Conservation (phyloP, 1,140 invertebrate species). For the Sinella curviseta region DNA sequence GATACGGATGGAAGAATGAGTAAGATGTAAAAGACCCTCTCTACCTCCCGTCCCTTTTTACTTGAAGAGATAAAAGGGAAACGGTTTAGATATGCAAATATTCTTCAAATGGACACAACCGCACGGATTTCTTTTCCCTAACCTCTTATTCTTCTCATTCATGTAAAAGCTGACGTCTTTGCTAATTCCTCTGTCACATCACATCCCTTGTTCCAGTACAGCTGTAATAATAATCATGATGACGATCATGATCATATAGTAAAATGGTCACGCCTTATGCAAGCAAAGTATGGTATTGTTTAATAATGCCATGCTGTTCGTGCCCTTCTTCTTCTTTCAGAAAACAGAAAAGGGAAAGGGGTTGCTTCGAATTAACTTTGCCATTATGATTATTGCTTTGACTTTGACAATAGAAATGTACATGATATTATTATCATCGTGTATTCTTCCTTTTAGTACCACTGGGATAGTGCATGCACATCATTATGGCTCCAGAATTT, state of each 20-base stretch:
- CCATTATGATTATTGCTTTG: not conserved
- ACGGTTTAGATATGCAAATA: constrained; percentile 50
- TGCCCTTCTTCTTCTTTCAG: not conserved
- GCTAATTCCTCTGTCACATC: not conserved
- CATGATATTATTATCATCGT: not conserved
- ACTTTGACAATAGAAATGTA: not conserved
- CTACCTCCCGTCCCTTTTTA: constrained; percentile 6
- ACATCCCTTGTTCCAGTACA: not conserved
- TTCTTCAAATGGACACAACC: constrained; percentile 1
- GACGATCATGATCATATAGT: not conserved
- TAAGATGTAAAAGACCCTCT: constrained; percentile 20
- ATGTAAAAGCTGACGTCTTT: not conserved
- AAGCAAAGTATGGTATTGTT: not conserved
- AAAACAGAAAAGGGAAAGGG: not conserved
- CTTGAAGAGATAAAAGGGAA: constrained; percentile 46
- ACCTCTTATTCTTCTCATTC: not conserved
- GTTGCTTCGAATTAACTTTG: not conserved
- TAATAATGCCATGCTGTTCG: not conserved
- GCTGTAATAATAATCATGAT: not conserved
- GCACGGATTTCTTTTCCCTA: not conserved
- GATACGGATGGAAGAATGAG: constrained; percentile 39
- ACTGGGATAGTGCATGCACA: too few species aligned
- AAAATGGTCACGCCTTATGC: constrained; percentile 18
- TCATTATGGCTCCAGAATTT: too few species aligned
- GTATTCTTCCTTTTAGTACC: too few species aligned